Percentiles rank a stretch among this genome's conserved stretches.
These are phyloP conservation scores for Ctenochaetus hawaiiensis DNA, from an alignment of 2,797 vertebrate species.

Conservation along the genomic window DNA sequence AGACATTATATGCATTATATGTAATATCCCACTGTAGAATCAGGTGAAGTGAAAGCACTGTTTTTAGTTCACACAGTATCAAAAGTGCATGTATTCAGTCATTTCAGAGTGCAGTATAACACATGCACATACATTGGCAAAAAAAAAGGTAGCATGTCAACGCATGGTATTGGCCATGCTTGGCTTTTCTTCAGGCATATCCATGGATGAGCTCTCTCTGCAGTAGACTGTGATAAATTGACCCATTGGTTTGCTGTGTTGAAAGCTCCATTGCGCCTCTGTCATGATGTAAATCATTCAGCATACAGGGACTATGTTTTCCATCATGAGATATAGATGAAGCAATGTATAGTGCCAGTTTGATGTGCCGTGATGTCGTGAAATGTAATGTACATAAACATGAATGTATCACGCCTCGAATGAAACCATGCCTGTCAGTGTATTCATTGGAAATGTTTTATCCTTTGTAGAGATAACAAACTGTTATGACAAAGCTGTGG, in stretches of 20 bases:
- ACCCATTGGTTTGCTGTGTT: slow-evolving; percentile 28
- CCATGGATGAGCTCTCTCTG: slow-evolving; percentile 69
- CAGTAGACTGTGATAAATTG: slow-evolving; percentile 35
- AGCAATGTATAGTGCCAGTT: slow-evolving; percentile 23
- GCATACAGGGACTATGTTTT: slow-evolving; percentile 53
- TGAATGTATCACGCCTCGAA: slow-evolving; percentile 42
- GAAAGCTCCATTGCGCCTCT: slow-evolving; percentile 51
- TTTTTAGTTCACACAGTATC: slow-evolving; percentile 18
- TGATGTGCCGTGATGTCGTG: slow-evolving; percentile 29
- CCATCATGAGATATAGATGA: slow-evolving; percentile 24
- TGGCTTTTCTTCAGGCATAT: slow-evolving; percentile 67
- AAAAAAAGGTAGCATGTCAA: slow-evolving; percentile 56
- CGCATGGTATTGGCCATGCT: slow-evolving; percentile 68
- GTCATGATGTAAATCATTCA: slow-evolving; percentile 56
- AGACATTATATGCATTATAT: background rate
- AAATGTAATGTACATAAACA: slow-evolving; percentile 31
- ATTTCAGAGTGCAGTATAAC: slow-evolving; percentile 44
- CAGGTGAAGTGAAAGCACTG: slow-evolving; percentile 18
- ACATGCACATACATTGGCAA: slow-evolving; percentile 36
- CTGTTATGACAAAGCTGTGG: slow-evolving; percentile 1
- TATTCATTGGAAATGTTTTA: slow-evolving; percentile 26
- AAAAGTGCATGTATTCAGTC: slow-evolving; percentile 66
- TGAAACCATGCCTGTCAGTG: slow-evolving; percentile 24
- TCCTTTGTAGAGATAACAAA: slow-evolving; percentile 6
- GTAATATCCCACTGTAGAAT: background rate